These are phyloP conservation scores for Aricia artaxerxes DNA, from an alignment of 2,888 invertebrate genomes.

Conservation along the genomic window DNA sequence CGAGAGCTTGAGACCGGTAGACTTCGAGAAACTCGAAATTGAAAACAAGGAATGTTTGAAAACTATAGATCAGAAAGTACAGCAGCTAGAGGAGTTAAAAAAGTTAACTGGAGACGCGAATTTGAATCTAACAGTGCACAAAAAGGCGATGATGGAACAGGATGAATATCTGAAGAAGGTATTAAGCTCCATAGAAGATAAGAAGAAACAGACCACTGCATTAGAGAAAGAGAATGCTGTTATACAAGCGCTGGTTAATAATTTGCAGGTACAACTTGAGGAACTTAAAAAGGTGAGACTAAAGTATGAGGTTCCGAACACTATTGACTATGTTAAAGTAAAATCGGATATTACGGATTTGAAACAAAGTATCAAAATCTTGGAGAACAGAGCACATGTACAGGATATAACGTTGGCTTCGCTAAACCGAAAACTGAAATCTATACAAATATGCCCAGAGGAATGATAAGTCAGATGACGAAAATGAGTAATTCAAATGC, in stretches of 20 bases:
- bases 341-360: constrained; percentile 75
- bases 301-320: constrained; percentile 76
- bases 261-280: constrained; percentile 57
- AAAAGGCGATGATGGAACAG: constrained; percentile 78
- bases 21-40: constrained; percentile 83
- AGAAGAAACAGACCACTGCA: constrained; percentile 60
- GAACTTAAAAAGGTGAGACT: constrained; percentile 62
- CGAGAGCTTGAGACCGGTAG: constrained; percentile 80
- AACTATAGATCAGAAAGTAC: constrained; percentile 77
- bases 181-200: constrained; percentile 61
- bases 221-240: constrained; percentile 64
- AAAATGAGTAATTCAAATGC: neutral
- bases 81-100: constrained; percentile 78
- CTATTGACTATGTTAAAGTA: constrained; percentile 79
- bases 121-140: constrained; percentile 76
- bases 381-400: constrained; percentile 61
- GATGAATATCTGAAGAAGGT: constrained; percentile 66
- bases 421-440: constrained; percentile 55
- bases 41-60: constrained; percentile 77
- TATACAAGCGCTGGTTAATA: constrained; percentile 64
- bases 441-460: constrained; percentile 40
- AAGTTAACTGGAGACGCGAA: constrained; percentile 81
- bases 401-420: constrained; percentile 65
- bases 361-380: constrained; percentile 60
- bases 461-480: neutral